These are phyloP conservation scores for Margaritifera margaritifera DNA, from an alignment of 2,888 invertebrate species.

Conservation along the genomic window DNA sequence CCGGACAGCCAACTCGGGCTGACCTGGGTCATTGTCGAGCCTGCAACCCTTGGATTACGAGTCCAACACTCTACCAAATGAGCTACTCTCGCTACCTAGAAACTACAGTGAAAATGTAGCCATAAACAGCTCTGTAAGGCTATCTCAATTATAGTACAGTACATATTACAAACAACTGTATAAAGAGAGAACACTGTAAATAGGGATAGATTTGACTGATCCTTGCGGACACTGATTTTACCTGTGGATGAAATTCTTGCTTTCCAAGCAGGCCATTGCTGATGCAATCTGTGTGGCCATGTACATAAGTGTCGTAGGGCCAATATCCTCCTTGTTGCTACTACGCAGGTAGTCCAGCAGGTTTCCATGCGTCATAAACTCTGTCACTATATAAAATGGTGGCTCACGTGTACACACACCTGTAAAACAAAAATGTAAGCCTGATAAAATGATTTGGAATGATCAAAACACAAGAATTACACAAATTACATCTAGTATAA, in stretches of 20 bases:
- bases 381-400: constrained; percentile 99
- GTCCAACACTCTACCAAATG: too few relatives aligned
- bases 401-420: constrained; percentile 98
- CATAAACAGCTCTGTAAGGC: too few relatives aligned
- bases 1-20: too few relatives aligned
- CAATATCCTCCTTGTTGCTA: constrained; percentile 83
- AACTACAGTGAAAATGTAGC: too few relatives aligned
- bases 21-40: too few relatives aligned
- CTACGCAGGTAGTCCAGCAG: constrained; percentile 92
- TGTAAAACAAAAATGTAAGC: constrained; percentile 75
- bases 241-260: constrained; percentile 87
- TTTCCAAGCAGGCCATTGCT: constrained; percentile 98
- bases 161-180: too few relatives aligned
- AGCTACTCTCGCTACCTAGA: too few relatives aligned
- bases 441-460: neutral
- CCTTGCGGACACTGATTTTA: constrained; percentile 24
- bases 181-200: neutral
- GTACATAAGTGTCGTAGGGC: constrained; percentile 96
- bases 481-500: too few relatives aligned
- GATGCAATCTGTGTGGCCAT: constrained; percentile 99
- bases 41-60: too few relatives aligned
- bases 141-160: too few relatives aligned
- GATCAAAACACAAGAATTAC: too few relatives aligned
- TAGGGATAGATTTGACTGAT: neutral
- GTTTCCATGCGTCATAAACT: constrained; percentile 99